These are phyloP conservation scores for Automeris io DNA, from an alignment of 2,888 invertebrate genomes.

Conservation along the genomic window DNA sequence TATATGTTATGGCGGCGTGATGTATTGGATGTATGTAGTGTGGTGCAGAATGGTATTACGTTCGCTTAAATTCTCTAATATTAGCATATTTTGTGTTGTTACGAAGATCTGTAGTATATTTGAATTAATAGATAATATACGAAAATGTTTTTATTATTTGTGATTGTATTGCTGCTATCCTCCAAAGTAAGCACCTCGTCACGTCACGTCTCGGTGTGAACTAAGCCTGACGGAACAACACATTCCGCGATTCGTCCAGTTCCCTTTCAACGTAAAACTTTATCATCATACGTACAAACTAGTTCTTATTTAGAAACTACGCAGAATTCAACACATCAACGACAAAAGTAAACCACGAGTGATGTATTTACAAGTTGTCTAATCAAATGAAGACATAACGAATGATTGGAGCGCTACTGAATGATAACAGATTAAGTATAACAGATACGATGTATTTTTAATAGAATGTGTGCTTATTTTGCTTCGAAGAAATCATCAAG, in stretches of 20 bases:
- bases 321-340: slow-evolving; percentile 29
- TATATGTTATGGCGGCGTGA: too few species aligned
- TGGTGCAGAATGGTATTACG: too few species aligned
- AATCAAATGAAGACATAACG: slow-evolving; percentile 17
- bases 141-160: too few species aligned
- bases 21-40: too few species aligned
- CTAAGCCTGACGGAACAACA: not conserved
- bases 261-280: slow-evolving; percentile 28
- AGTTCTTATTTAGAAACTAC: slow-evolving; percentile 34
- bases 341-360: slow-evolving; percentile 32
- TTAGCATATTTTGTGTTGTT: too few species aligned
- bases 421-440: slow-evolving; percentile 5
- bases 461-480: slow-evolving; percentile 1
- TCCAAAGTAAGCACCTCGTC: too few species aligned
- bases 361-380: slow-evolving; percentile 28
- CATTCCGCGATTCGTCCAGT: slow-evolving; percentile 17
- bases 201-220: too few species aligned
- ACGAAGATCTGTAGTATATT: too few species aligned
- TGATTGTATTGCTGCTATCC: too few species aligned
- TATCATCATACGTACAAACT: slow-evolving; percentile 36
- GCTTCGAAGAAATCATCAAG: not conserved
- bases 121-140: too few species aligned
- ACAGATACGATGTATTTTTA: slow-evolving; percentile 6
- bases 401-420: not conserved
- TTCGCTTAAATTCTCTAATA: too few species aligned